Percentiles rank a stretch among this genome's conserved stretches.
These are phyloP conservation scores for Peromyscus californicus DNA, from an alignment of 2,113 vertebrate species.

Conservation along the genomic window DNA sequence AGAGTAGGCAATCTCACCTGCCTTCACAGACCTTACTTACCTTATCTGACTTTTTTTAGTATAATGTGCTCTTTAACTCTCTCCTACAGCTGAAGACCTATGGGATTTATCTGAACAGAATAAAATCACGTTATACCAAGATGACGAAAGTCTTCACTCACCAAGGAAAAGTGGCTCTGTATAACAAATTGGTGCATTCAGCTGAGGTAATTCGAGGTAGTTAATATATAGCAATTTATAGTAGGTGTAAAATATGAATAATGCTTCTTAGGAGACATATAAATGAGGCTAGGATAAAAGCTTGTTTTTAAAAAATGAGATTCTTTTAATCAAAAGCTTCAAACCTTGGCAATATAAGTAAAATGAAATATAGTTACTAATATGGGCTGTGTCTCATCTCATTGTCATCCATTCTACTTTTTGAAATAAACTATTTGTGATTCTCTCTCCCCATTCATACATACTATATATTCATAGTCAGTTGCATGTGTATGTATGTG, in stretches of 20 bases:
- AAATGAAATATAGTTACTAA: conserved; percentile 53
- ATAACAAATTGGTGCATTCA: conserved; percentile 86
- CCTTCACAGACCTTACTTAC: conserved; percentile 5
- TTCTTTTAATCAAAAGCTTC: conserved; percentile 39
- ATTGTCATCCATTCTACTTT: conserved; percentile 25
- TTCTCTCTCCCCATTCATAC: conserved; percentile 43
- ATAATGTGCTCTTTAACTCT: conserved; percentile 43
- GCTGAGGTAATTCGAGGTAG: conserved; percentile 84
- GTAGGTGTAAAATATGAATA: conserved; percentile 11
- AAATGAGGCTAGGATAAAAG: conserved; percentile 42
- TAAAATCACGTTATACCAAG: conserved; percentile 89
- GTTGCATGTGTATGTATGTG: background rate
- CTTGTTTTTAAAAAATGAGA: background rate
- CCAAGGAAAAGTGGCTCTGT: conserved; percentile 87
- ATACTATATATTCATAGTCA: background rate
- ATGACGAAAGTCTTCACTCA: conserved; percentile 89
- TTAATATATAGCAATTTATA: conserved; percentile 32
- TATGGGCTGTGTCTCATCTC: conserved; percentile 30
- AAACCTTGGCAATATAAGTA: conserved; percentile 54
- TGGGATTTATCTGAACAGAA: conserved; percentile 89
- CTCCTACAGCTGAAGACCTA: conserved; percentile 86
- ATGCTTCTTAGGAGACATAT: conserved; percentile 33
- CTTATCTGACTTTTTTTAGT: conserved; percentile 51
- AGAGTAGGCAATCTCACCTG: background rate
- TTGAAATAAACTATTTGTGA: conserved; percentile 40